Evolutionary conservation across 2,888 invertebrate species (phyloP), one percentile per base, ranked within the genome.

Genomic region (Dysmachus trigonus): DNA sequence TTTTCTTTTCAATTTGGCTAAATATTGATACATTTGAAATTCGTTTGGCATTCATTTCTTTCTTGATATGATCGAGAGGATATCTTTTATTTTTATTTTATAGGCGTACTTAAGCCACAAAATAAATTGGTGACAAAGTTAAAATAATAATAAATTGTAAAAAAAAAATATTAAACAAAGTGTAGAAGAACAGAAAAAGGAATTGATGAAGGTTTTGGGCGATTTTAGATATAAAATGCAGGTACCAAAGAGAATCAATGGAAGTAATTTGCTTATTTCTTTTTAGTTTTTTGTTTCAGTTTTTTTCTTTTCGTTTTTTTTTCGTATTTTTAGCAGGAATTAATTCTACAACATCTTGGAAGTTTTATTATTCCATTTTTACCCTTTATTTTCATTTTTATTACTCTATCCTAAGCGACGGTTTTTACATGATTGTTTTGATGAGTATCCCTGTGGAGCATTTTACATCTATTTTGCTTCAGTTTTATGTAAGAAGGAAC

Each of bases 381-480:
- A n/a, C 41, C n/a, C 22, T 22, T 35, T 76, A 35, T 13, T 76
- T 79, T 79, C 18, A 38, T 77, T 27, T 41, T 79, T 51, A 22
- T 10, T 79, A 79, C 30, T 79, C 30, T 51, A 51, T 7, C 31
- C 51, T 51, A 79, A 79, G 79, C 47, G 79, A 47, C 41, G 22
- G 41, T 79, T 79, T 79, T 79, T 79, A 79, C 79, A 79, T 79
- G 79, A 79, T 79, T 79, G 79, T 79, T 47, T 79, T 79, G 38
- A 35, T 38, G 76, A 35, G 38, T 76, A 38, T 76, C 76, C 38
- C 38, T 38, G 38, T 33, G 76, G 76, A 76, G 76, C 38, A 76
- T 35, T 76, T 76, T 38, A 76, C 38, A 76, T 22, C 10, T 35
- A 38, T 35, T 76, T 76, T 76, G 35, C 62, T 62, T 62, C 62